Conservation (phyloP, 2,797 vertebrate genomes). For the Octomys mimax region DNA sequence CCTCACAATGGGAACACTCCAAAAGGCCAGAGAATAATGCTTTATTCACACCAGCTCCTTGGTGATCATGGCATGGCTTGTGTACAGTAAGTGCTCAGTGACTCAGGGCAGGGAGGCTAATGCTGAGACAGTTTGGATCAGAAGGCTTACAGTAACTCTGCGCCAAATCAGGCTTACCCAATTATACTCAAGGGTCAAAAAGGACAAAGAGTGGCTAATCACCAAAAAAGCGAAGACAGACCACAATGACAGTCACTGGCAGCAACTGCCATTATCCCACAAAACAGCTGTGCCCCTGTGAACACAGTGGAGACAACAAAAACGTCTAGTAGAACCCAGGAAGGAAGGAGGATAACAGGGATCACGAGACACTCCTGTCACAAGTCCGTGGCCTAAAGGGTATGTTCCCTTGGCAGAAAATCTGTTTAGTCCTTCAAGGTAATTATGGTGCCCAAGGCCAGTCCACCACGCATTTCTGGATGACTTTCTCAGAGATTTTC, state of each 20-base stretch:
- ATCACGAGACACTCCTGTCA: neutral
- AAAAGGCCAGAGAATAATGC: neutral
- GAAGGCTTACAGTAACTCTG: neutral
- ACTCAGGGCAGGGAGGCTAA: neutral
- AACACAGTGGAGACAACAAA: neutral
- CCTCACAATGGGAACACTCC: neutral
- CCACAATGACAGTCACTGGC: neutral
- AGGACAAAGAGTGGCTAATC: neutral
- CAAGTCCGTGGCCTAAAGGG: neutral
- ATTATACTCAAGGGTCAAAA: neutral
- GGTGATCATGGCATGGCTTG: neutral
- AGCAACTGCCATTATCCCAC: neutral
- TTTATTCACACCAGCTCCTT: neutral
- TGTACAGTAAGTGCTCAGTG: neutral
- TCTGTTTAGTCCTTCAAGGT: conserved; percentile 23
- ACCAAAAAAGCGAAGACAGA: neutral
- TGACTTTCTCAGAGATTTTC: conserved; percentile 1
- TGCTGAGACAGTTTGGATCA: neutral
- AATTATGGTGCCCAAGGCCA: conserved; percentile 5
- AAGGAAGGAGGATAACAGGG: neutral
- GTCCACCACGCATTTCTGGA: neutral
- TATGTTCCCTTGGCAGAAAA: conserved; percentile 26
- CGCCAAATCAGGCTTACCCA: neutral
- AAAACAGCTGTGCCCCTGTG: neutral
- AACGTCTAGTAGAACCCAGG: conserved; percentile 14